These are phyloP conservation scores for Coracias cyanogaster DNA, from an alignment of 2,797 vertebrate species.

Conservation along the genomic window DNA sequence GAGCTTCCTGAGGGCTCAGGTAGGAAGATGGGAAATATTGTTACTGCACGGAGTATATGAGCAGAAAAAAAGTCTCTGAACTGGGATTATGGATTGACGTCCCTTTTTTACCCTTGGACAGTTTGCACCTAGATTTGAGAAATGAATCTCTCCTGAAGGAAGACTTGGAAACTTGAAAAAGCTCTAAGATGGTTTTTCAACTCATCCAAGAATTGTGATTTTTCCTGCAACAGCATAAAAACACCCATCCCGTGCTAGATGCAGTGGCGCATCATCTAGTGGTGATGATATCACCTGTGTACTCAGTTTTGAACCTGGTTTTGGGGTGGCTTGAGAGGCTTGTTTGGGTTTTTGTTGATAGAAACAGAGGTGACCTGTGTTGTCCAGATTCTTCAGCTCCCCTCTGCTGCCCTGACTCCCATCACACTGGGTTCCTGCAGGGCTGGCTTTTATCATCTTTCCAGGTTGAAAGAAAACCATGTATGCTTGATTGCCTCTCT, in stretches of 20 bases:
- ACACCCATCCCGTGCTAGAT: rapidly evolving
- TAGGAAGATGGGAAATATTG: not conserved
- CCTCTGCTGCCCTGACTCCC: not conserved
- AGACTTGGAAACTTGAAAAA: not conserved
- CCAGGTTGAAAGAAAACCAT: not conserved
- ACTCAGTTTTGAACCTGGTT: not conserved
- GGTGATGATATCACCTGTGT: not conserved
- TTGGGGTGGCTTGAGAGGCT: not conserved
- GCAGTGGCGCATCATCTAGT: no score
- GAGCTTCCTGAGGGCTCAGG: not conserved
- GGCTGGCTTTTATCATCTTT: not conserved
- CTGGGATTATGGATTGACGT: not conserved
- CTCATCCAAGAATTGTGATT: not conserved
- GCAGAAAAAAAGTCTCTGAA: not conserved
- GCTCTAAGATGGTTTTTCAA: not conserved
- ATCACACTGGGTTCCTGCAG: not conserved
- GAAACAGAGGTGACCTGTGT: not conserved
- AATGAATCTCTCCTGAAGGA: not conserved
- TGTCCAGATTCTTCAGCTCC: not conserved
- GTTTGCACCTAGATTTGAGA: not conserved
- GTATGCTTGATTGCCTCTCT: not conserved
- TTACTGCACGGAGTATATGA: not conserved
- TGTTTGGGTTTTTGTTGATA: not conserved
- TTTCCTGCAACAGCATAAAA: not conserved
- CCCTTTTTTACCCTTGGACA: not conserved